Conservation (phyloP, 1,140 invertebrate genomes). For the Drosophila parvula region DNA sequence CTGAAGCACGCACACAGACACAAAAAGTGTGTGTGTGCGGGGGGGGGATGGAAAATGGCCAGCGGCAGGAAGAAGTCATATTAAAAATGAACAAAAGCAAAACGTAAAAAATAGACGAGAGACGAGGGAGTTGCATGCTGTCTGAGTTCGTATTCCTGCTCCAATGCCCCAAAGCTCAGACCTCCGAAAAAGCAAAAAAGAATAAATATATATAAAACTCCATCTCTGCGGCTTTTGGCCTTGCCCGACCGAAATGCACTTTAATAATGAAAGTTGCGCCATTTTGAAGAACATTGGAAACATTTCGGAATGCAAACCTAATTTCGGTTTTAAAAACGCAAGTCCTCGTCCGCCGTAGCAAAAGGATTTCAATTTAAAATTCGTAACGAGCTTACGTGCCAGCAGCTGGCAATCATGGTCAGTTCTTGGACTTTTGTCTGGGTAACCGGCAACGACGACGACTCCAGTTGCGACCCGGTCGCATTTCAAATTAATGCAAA, state of each 20-base stretch:
- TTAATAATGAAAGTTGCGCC: slow-evolving; percentile 78
- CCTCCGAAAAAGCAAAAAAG: background rate
- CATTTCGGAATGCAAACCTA: slow-evolving; percentile 71
- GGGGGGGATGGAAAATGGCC: slow-evolving; percentile 7
- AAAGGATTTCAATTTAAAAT: slow-evolving; percentile 79
- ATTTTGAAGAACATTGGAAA: slow-evolving; percentile 53
- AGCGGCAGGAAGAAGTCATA: slow-evolving; percentile 68
- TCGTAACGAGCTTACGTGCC: slow-evolving; percentile 66
- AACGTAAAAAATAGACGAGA: slow-evolving; percentile 51
- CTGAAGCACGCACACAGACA: slow-evolving; percentile 52
- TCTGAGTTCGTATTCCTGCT: slow-evolving; percentile 23
- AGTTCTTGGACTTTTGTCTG: slow-evolving; percentile 23
- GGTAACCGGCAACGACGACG: slow-evolving; percentile 15
- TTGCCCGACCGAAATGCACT: slow-evolving; percentile 65
- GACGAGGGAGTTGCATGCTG: slow-evolving; percentile 60
- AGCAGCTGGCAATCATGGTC: slow-evolving; percentile 39
- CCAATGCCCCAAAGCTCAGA: slow-evolving; percentile 45
- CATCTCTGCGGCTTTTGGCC: slow-evolving; percentile 54
- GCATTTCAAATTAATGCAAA: slow-evolving; percentile 54
- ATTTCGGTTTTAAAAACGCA: slow-evolving; percentile 67
- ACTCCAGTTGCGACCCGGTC: slow-evolving; percentile 5
- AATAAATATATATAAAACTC: too few species aligned
- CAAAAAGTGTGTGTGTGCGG: background rate
- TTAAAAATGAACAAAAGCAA: slow-evolving; percentile 75
- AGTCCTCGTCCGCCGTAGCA: slow-evolving; percentile 49